A percentile compares a stretch with the other conserved stretches of the same genome.
Conservation (phyloP, 2,888 invertebrate species). For the Diabrotica balteata region DNA sequence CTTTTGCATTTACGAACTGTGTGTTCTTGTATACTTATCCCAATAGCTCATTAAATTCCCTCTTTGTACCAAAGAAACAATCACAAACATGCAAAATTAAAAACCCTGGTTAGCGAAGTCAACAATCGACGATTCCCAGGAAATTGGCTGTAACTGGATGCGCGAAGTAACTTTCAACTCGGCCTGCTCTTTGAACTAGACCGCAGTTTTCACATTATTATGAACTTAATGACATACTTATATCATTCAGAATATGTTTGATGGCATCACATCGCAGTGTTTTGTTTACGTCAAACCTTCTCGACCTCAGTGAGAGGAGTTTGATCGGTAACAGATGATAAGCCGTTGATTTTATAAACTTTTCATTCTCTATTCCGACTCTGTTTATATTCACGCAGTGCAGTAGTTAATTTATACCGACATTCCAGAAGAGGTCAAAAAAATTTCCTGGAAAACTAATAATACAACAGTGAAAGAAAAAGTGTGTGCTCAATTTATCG, state of each 20-base stretch:
- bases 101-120: no score
- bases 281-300: slow-evolving; percentile 36
- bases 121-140: slow-evolving; percentile 4
- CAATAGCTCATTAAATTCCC: no score
- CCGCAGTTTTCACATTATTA: slow-evolving; percentile 40
- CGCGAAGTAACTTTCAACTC: slow-evolving; percentile 25
- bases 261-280: slow-evolving; percentile 36
- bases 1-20: no score
- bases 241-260: slow-evolving; percentile 36
- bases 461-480: no score
- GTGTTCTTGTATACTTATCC: no score
- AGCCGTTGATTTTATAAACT: slow-evolving; percentile 39
- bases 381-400: slow-evolving; percentile 33
- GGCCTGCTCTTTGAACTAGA: slow-evolving; percentile 32
- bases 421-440: no score
- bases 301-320: slow-evolving; percentile 26
- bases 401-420: neutral
- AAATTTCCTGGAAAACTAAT: no score
- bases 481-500: no score
- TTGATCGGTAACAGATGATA: slow-evolving; percentile 42
- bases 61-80: no score
- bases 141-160: neutral
- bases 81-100: no score
- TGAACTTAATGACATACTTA: slow-evolving; percentile 42
- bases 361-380: slow-evolving; percentile 29